Evolutionary conservation across 2,888 invertebrate species (phyloP).

Genomic region (Diplazon laetatorius): DNA sequence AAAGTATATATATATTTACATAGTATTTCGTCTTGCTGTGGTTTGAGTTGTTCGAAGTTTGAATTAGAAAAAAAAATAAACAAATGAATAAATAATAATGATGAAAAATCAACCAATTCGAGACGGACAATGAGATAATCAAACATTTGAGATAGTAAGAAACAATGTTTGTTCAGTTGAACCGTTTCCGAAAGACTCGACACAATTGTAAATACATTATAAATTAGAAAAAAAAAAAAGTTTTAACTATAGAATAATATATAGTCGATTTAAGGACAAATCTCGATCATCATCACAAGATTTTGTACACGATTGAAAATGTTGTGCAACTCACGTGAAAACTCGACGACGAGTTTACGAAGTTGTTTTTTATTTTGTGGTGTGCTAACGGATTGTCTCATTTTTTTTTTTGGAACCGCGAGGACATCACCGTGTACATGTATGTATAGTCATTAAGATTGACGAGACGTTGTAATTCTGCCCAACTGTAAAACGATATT

Average conservation of each 20-base stretch:
- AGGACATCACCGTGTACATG: constrained; percentile 22
- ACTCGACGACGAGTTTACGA: constrained; percentile 20
- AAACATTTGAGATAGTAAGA: constrained; percentile 35
- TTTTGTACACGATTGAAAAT: constrained; percentile 34
- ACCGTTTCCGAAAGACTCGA: constrained; percentile 42
- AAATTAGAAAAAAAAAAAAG: constrained; percentile 37
- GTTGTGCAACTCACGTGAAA: constrained; percentile 13
- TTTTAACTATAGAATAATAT: constrained; percentile 35
- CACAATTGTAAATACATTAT: constrained; percentile 56
- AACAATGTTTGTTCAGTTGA: constrained; percentile 25
- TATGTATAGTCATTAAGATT: constrained; percentile 51
- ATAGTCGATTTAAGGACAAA: constrained; percentile 3
- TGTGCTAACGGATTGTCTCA: not conserved
- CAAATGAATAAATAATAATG: not conserved
- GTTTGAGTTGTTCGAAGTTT: not conserved
- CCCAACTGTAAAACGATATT: constrained; percentile 45
- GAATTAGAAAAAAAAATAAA: constrained; percentile 3
- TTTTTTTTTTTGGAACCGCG: not conserved
- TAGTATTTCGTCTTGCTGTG: constrained; percentile 23
- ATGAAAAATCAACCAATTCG: no score
- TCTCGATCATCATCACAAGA: constrained; percentile 37
- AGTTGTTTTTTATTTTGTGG: constrained; percentile 17
- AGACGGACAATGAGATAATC: constrained; percentile 52
- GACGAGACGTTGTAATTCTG: constrained; percentile 30
- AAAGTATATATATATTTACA: not conserved